Percentiles rank a stretch among this genome's conserved stretches.
phyloP scores from a whole-genome alignment of 2,797 vertebrate species.

The Sebastes elongatus region DNA sequence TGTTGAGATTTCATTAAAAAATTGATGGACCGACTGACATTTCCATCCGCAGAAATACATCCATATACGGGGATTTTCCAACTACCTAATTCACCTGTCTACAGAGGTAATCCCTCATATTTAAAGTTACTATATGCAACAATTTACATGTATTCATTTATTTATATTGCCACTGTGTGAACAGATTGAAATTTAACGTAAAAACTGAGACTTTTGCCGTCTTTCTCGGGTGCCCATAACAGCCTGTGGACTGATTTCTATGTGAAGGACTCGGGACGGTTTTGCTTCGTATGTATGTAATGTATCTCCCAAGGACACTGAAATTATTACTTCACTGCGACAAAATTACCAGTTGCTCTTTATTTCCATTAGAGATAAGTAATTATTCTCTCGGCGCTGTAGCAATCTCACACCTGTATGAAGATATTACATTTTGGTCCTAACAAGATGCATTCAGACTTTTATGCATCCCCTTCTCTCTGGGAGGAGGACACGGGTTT shows the following conservation, averaged over 20 bases:
- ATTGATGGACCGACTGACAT: not conserved
- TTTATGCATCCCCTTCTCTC: conserved; percentile 66
- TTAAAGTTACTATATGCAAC: not conserved
- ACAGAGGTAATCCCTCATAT: not conserved
- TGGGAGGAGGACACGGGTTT: conserved; percentile 59
- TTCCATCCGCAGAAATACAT: not conserved
- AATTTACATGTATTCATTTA: too few relatives aligned
- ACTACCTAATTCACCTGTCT: too few relatives aligned
- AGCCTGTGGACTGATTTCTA: too few relatives aligned
- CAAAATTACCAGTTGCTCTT: conserved; percentile 38
- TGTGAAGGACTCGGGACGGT: too few relatives aligned
- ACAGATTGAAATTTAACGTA: too few relatives aligned
- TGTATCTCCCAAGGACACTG: conserved; percentile 19
- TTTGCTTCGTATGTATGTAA: too few relatives aligned
- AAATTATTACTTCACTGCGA: conserved; percentile 21
- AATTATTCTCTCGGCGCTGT: conserved; percentile 51
- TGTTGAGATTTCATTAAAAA: too few relatives aligned
- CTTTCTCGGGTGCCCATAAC: too few relatives aligned
- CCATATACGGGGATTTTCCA: not conserved
- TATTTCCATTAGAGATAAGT: conserved; percentile 39
- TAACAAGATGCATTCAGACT: conserved; percentile 80
- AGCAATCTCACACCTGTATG: conserved; percentile 54
- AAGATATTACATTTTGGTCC: conserved; percentile 66
- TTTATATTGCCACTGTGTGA: too few relatives aligned
- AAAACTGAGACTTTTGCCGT: rapidly evolving